phyloP scores from a whole-genome alignment of 2,888 invertebrate genomes.

The Mythimna pallens region DNA sequence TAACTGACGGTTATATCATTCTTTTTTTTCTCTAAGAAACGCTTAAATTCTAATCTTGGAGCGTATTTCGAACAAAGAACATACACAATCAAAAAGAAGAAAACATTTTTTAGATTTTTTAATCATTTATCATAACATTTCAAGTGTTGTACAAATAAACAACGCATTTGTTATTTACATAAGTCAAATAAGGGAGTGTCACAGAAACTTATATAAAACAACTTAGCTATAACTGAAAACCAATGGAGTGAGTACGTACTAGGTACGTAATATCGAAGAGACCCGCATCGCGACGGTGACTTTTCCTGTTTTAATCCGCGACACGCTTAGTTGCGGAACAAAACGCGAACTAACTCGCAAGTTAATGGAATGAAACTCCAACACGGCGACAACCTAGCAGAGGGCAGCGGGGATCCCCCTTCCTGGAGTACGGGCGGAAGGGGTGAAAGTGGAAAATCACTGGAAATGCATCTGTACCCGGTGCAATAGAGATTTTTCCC shows the following conservation, averaged over 20 bases:
- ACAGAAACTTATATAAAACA: not conserved
- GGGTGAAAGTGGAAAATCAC: constrained; percentile 68
- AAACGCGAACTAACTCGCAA: constrained; percentile 6
- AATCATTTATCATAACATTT: not conserved
- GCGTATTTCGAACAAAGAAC: not conserved
- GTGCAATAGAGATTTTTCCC: constrained; percentile 71
- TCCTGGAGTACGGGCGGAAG: not conserved
- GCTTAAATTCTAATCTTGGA: not conserved
- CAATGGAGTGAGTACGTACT: not conserved
- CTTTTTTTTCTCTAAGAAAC: no score
- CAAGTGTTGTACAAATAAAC: not conserved
- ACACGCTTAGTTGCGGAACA: constrained; percentile 1
- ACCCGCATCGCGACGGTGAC: not conserved
- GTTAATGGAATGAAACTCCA: constrained; percentile 22
- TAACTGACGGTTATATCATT: no score
- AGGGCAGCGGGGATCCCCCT: not conserved
- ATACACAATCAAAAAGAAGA: not conserved
- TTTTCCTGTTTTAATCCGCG: not conserved
- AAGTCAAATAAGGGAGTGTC: not conserved
- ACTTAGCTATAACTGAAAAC: not conserved
- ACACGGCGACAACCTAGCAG: not conserved
- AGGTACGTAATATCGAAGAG: not conserved
- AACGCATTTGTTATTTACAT: not conserved
- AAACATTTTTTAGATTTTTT: no score
- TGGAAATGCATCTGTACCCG: constrained; percentile 70